Conservation (phyloP, 92 coral and sea anemone genomes). For the Nematostella vectensis region DNA sequence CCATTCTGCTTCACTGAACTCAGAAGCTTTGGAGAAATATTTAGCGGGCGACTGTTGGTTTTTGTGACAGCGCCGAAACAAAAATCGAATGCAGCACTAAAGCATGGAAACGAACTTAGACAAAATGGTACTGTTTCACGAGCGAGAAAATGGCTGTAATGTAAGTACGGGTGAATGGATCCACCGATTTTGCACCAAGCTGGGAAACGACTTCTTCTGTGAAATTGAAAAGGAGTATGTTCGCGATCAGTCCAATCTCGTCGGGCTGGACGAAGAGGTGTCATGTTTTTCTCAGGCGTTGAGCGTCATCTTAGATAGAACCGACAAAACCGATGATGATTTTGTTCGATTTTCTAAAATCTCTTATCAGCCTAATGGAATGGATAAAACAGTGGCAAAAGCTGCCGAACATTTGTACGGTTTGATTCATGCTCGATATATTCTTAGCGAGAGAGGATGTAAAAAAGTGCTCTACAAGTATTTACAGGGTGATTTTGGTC, state of each 20-base stretch:
- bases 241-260: constrained; percentile 67
- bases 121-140: constrained; percentile 29
- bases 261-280: constrained; percentile 70
- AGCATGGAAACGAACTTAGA: constrained; percentile 31
- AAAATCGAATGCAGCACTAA: constrained; percentile 2
- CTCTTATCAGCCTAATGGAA: constrained; percentile 26
- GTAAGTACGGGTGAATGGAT: constrained; percentile 59
- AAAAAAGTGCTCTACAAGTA: constrained; percentile 70
- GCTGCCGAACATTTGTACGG: constrained; percentile 68
- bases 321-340: constrained; percentile 30
- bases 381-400: constrained; percentile 41
- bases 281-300: constrained; percentile 53
- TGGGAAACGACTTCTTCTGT: constrained; percentile 80
- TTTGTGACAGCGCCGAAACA: not conserved
- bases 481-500: constrained; percentile 74
- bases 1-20: too few relatives aligned
- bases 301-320: constrained; percentile 48
- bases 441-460: constrained; percentile 66
- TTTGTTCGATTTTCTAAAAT: constrained; percentile 38
- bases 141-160: constrained; percentile 21
- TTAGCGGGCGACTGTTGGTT: too few relatives aligned
- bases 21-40: too few relatives aligned
- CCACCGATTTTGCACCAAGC: constrained; percentile 70
- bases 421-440: constrained; percentile 68
- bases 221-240: constrained; percentile 80